phyloP scores from a whole-genome alignment of 1,140 invertebrate species.

The Leucophenga varia region DNA sequence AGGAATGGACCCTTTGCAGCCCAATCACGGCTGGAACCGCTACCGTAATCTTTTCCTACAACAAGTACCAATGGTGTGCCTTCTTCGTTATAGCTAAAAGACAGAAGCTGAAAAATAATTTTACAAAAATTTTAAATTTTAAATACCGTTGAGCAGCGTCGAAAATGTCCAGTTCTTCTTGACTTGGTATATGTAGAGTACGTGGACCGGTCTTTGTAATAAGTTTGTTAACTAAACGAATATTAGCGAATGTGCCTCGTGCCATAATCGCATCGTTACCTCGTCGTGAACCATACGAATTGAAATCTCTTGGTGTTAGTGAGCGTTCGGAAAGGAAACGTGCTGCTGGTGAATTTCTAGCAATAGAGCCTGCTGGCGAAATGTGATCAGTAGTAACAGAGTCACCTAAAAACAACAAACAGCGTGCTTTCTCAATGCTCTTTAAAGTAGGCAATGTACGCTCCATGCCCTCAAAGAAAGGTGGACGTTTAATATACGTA shows the following conservation, averaged over 20 bases:
- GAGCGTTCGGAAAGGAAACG: slow-evolving; percentile 77
- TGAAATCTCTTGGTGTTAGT: slow-evolving; percentile 92
- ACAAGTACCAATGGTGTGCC: slow-evolving; percentile 78
- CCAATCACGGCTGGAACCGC: slow-evolving; percentile 95
- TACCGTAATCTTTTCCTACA: slow-evolving; percentile 97
- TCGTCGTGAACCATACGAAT: slow-evolving; percentile 95
- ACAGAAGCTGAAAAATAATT: not conserved
- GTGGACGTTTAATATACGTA: slow-evolving; percentile 95
- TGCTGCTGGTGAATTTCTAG: slow-evolving; percentile 90
- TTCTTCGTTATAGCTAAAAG: slow-evolving; percentile 57
- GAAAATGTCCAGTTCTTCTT: slow-evolving; percentile 91
- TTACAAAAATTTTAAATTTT: not conserved
- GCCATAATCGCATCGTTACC: slow-evolving; percentile 96
- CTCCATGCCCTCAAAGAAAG: slow-evolving; percentile 92
- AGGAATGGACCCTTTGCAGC: slow-evolving; percentile 97
- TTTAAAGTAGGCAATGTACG: slow-evolving; percentile 62
- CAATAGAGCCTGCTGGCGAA: slow-evolving; percentile 96
- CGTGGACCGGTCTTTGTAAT: slow-evolving; percentile 78
- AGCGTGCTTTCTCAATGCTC: slow-evolving; percentile 69
- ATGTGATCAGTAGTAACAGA: slow-evolving; percentile 99
- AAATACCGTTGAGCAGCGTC: slow-evolving; percentile 89
- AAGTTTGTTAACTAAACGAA: slow-evolving; percentile 93
- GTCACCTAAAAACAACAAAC: slow-evolving; percentile 86
- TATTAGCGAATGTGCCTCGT: slow-evolving; percentile 97
- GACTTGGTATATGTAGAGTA: slow-evolving; percentile 85